phyloP scores from a whole-genome alignment of 1,140 invertebrate genomes.

The Danaus plexippus region DNA sequence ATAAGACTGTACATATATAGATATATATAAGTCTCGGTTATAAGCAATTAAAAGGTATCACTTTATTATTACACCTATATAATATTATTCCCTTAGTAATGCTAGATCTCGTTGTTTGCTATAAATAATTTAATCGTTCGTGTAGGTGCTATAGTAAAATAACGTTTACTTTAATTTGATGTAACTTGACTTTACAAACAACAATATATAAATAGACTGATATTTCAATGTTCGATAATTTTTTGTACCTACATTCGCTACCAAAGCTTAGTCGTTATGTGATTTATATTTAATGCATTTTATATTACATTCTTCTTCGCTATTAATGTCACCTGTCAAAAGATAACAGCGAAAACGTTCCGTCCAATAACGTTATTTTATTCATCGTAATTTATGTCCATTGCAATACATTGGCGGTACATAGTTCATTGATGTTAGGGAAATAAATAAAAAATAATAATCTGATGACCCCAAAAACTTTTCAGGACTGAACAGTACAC shows the following conservation, averaged over 20 bases:
- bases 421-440: background rate
- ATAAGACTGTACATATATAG: constrained; percentile 57
- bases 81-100: constrained; percentile 50
- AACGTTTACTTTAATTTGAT: constrained; percentile 27
- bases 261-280: constrained; percentile 57
- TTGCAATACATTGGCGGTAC: constrained; percentile 4
- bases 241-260: constrained; percentile 54
- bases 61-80: constrained; percentile 21
- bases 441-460: too few species aligned
- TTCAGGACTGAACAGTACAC: too few species aligned
- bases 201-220: constrained; percentile 47
- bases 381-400: too few species aligned
- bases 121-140: constrained; percentile 26
- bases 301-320: constrained; percentile 9
- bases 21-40: constrained; percentile 21
- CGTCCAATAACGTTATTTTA: constrained; percentile 44
- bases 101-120: constrained; percentile 63
- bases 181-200: constrained; percentile 24
- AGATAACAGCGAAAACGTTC: constrained; percentile 45
- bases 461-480: too few species aligned
- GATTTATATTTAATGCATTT: constrained; percentile 29
- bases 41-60: constrained; percentile 12
- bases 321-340: constrained; percentile 10
- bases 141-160: constrained; percentile 31
- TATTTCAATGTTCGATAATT: constrained; percentile 36